A percentile compares a stretch with the other conserved stretches of the same genome.
These are phyloP conservation scores for Malurus leucopterus DNA, from an alignment of 2,797 vertebrate species.

Conservation along the genomic window DNA sequence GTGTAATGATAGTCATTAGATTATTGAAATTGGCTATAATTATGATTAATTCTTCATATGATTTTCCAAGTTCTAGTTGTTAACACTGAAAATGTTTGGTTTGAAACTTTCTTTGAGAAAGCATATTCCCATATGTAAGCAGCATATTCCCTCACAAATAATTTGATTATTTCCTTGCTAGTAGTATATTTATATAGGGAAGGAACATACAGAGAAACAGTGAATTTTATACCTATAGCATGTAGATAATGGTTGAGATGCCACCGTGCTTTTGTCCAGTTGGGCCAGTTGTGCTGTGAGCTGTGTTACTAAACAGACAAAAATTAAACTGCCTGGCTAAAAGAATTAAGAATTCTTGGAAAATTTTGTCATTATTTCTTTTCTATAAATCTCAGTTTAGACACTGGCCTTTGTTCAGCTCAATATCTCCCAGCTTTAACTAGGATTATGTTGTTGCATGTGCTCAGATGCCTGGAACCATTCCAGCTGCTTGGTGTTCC, in stretches of 20 bases:
- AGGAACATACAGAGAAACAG: not conserved
- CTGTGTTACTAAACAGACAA: not conserved
- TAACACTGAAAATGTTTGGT: not conserved
- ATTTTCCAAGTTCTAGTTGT: not conserved
- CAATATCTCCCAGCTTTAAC: not conserved
- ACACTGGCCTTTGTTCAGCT: not conserved
- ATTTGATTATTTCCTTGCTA: not conserved
- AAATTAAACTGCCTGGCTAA: not conserved
- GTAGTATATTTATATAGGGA: not conserved
- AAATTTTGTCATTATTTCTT: not conserved
- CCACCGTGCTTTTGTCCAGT: not conserved
- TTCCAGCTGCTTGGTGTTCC: rapidly evolving
- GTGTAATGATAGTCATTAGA: not conserved
- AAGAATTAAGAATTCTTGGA: not conserved
- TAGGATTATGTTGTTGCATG: not conserved
- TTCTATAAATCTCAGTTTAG: not conserved
- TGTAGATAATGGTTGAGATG: not conserved
- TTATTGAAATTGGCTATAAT: not conserved
- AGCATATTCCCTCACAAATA: not conserved
- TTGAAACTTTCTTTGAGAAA: not conserved
- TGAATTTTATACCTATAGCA: not conserved
- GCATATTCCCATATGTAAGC: no score
- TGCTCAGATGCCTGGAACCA: not conserved
- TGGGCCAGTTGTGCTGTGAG: not conserved
- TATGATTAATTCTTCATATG: not conserved